Evolutionary conservation across 92 coral and sea anemone species (phyloP), one percentile per base, ranked within the genome.

Genomic region (Porites lobata): DNA sequence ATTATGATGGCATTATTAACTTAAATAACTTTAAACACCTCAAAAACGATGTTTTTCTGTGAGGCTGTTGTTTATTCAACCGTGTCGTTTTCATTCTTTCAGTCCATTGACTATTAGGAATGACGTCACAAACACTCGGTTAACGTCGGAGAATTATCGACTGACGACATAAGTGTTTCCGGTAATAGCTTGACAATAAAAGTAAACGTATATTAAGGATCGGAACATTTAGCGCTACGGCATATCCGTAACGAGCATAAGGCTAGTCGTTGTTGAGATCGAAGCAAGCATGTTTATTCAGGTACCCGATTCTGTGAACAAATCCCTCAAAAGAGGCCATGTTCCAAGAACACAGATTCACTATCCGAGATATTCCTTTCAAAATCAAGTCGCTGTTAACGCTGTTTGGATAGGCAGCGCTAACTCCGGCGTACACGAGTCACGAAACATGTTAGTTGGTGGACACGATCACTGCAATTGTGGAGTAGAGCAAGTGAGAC

Each of bases 121-220:
- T 84, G 87, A 84, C 87, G 87, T 84, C 87, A 84, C 51, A 29
- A 38, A 13, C 29, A 26, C 26, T 75, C 87, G 87, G 80, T 51
- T 47, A 76, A 84, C 81, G 87, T 84, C 87, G 87, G 80, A 84
- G 86, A 7, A 24, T 70, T 38, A 9, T 72, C 87, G 87, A 70
- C 66, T 83, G 87, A 84, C 87, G 87, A 29, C 80, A 84, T 73
- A 63, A 84, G 81, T 73, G 87, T 64, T 84, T 84, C 87, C 87
- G 87, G 81, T 57, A 71, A 84, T 84, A 74, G 69, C 43, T 84
- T 80, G 87, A 50, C 64, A 50, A 50, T 73, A 80, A 84, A 84
- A 73, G 75, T 84, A 84, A 73, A 84, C 63, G 80, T 73, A 84
- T 63, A 73, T 51, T 79, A 73, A 76, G 67, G 61, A 32, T 75